Evolutionary conservation across 2,888 invertebrate genomes (phyloP), one percentile per base, ranked within the genome.

Genomic region (Drosophila engyochracea): DNA sequence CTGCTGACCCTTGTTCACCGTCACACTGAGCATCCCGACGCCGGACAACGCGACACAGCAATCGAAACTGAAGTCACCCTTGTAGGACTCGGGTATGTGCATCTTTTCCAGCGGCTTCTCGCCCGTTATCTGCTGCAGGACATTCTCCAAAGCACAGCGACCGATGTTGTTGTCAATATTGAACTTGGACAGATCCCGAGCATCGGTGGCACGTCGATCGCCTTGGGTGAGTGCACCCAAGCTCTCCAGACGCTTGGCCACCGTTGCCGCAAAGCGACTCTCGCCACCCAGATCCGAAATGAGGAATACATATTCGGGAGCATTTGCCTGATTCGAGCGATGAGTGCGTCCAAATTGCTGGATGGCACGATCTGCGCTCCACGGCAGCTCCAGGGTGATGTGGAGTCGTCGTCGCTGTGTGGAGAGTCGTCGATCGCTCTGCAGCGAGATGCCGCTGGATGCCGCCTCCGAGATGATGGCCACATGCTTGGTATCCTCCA

Each of bases 381-480:
- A 99, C 0, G 99, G 99, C 85, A 99, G 94, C 93, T 99, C 99
- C 58, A 99, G 93, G 0, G 99, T 99, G 85, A 99, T 99, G 94
- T 99, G 99, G n/a, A 99, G 98, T 71, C 99, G 95, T 68, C 99
- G 95, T 88, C 97, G 95, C 94, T 98, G 98, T 93, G 99, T 99
- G 66, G 96, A 94, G 37, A 97, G 99, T 79, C 99, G 95, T 69
- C 98, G 94, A 92, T 99, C 99, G 86, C 99, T 98, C 93, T 99
- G 99, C 76, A 99, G 94, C 0, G 98, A 99, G 89, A 99, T 99
- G 93, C 99, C 99, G 81, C 98, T 98, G 81, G 98, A 98, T 3
- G 99, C 99, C 0, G 99, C 99, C 94, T 99, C 99, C 0, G 99
- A 99, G 81, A 99, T 99, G 89, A 99, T 99, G 37, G 99, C 99